Conservation (phyloP, 2,113 vertebrate species). For the Bucco capensis region DNA sequence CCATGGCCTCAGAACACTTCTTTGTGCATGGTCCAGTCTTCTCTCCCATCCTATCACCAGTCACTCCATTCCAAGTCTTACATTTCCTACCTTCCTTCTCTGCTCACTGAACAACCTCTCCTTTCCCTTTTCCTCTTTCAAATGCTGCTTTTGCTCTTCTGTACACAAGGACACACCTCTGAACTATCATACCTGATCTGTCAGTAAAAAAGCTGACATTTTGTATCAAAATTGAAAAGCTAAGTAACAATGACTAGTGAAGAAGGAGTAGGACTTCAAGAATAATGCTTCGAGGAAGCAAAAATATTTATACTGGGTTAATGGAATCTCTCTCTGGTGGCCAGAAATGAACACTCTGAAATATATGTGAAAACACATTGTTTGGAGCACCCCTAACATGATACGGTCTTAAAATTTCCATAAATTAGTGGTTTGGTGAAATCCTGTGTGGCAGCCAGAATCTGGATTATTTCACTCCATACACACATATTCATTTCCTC, state of each 20-base stretch:
- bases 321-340: background rate
- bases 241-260: background rate
- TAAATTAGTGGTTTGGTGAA: background rate
- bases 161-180: background rate
- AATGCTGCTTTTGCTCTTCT: background rate
- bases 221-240: background rate
- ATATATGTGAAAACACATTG: background rate
- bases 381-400: background rate
- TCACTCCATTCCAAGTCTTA: accelerated
- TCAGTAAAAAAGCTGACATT: background rate
- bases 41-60: background rate
- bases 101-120: background rate
- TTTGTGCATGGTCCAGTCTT: background rate
- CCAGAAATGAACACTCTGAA: background rate
- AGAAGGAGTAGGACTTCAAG: background rate
- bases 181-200: background rate
- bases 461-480: background rate
- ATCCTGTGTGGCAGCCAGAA: background rate
- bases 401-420: background rate
- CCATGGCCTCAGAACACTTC: background rate
- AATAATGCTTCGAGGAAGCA: background rate
- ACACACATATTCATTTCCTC: background rate
- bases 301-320: background rate
- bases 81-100: background rate
- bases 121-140: background rate